phyloP scores from a whole-genome alignment of 2,888 invertebrate genomes.

The Standfussiana lucernea region DNA sequence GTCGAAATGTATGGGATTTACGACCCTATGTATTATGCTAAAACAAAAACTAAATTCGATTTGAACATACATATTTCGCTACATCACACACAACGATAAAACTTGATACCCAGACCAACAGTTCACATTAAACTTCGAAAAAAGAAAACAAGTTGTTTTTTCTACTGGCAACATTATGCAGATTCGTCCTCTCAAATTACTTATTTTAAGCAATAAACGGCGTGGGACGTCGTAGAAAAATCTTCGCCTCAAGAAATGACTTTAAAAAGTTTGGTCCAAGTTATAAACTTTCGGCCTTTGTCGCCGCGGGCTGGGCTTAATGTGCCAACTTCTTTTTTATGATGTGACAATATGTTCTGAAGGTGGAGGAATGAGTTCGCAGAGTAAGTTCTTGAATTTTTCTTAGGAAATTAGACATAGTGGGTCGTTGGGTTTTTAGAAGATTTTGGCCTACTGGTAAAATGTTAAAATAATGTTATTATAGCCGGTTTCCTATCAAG shows the following conservation, averaged over 20 bases:
- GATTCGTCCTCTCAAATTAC: slow-evolving; percentile 87
- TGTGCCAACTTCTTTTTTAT: slow-evolving; percentile 67
- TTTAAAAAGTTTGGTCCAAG: slow-evolving; percentile 70
- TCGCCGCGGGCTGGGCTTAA: slow-evolving; percentile 53
- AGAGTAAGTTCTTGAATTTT: slow-evolving; percentile 11
- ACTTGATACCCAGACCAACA: slow-evolving; percentile 64
- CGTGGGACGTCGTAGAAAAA: slow-evolving; percentile 84
- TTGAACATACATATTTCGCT: not conserved
- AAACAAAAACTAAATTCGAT: not conserved
- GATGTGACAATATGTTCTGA: slow-evolving; percentile 67
- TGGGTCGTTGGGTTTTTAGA: not conserved
- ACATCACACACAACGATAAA: slow-evolving; percentile 21
- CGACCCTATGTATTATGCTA: not conserved
- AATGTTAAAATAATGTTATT: not conserved
- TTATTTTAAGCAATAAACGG: slow-evolving; percentile 88
- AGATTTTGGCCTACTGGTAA: not conserved
- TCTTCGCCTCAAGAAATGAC: slow-evolving; percentile 81
- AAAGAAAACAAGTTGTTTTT: slow-evolving; percentile 85
- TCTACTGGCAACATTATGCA: slow-evolving; percentile 85
- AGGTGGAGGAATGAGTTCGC: slow-evolving; percentile 52
- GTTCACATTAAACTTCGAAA: slow-evolving; percentile 74
- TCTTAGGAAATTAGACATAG: not conserved
- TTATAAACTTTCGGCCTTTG: slow-evolving; percentile 58
- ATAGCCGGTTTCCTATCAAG: not conserved
- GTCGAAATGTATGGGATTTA: not conserved